Base-by-base conservation (phyloP, 2,797 vertebrate species). In the Enteromius unitaeniatus region DNA sequence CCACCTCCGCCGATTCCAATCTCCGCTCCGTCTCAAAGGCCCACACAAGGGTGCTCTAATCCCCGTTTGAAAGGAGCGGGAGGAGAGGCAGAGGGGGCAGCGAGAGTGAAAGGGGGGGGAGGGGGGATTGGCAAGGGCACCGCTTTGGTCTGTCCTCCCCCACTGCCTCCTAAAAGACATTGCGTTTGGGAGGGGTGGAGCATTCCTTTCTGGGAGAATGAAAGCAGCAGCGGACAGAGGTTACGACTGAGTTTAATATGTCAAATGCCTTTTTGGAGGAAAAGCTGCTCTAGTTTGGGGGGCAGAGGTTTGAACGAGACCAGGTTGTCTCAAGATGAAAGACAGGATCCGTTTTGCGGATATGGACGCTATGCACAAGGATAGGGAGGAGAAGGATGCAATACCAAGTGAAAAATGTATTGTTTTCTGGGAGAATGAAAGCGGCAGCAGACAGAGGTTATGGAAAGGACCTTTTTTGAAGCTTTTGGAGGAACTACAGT, bases 11-110 rank as follows among this genome's bases (percentile, higher is more conserved):
- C 90, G 92, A 95, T 94, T 92, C 87, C 88, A 90, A 94, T 94
- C 94, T 92, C 84, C 67, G 84, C 87, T 70, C 86, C 86, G 90
- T 91, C 93, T 94, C 91, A 93, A 94, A 95, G 93, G 92, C 89
- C 89, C 82, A 89, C 91, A 93, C 91, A 89, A 93, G 92, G 93
- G 91, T 92, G 91, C 90, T 89, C 89, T 95, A 95, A 95, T 95
- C 94, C 93, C 79, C 80, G 84, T 89, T 92, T 95, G 91, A 92
- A 93, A 91, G 89, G 90, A 89, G 85, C 83, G 83, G 84, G 72
- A 83, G 85, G 83, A 81, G 80, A 55, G 87, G 70, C 42, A 45
- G 84, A 76, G 58, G 69, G 81, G 26, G 58, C 37, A 55, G 65
- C 6, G 37, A 53, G 14, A n/a, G 62, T 19, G 5, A 42, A 8